Evolutionary conservation across 2,888 invertebrate species (phyloP), one percentile per base, ranked within the genome.

Genomic region (Ecliptopera silaceata): DNA sequence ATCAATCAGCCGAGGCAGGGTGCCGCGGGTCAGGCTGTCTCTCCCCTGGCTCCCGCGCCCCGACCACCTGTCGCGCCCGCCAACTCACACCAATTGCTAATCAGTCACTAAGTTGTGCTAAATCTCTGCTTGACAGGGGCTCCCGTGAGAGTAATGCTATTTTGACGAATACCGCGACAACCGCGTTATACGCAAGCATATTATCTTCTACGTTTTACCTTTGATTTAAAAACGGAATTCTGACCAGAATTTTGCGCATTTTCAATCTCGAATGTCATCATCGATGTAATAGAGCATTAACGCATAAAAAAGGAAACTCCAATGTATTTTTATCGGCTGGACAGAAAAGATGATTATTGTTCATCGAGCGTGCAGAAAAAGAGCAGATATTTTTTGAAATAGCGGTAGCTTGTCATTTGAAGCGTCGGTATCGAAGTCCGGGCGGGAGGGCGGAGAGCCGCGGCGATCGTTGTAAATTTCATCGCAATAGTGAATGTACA

Each of bases 81-180:
- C 80, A 81, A 77, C 80, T 79, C 79, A 75, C 80, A 84, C 78
- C 84, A 84, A 86, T 84, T 84, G 87, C 90, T 88, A 89, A 89
- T 89, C 90, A 90, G 89, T 89, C 89, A 89, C 87, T 86, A 86
- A 87, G 86, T 84, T 84, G 80, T 82, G 79, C 83, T 80, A 86
- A 89, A 89, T 90, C 88, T 89, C 88, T 74, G 82, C 74, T 68
- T 80, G 84, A 82, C 83, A 83, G 77, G 77, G 74, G 75, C 77
- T 75, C 60, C 72, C 68, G 77, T 74, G 73, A 68, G 72, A 70
- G 72, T 86, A 84, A 84, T 85, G 81, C 75, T 81, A 77, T 86
- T 88, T 85, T 86, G 82, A 86, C 84, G 80, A 84, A 86, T 65
- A 58, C 68, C 68, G 68, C 73, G 77, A 79, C 75, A 61, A 58